Percentiles rank a stretch among this genome's conserved stretches.
phyloP scores from a whole-genome alignment of 2,888 invertebrate species.

The Linyphia triangularis region DNA sequence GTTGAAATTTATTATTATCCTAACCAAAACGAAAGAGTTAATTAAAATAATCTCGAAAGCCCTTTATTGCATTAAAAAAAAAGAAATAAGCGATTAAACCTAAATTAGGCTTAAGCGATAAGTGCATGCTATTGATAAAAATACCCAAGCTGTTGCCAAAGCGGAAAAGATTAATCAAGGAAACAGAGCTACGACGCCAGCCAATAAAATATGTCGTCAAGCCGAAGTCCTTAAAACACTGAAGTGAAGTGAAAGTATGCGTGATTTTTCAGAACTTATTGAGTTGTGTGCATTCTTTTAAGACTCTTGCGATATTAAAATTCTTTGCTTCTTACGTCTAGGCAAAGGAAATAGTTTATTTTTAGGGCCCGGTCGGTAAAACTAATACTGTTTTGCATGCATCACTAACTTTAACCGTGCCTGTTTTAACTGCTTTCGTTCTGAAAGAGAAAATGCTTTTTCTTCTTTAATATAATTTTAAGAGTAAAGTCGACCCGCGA shows the following conservation, averaged over 20 bases:
- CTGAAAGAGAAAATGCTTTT: not conserved
- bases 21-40: constrained; percentile 2
- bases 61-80: constrained; percentile 22
- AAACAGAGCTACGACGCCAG: constrained; percentile 19
- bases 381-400: constrained; percentile 15
- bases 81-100: constrained; percentile 37
- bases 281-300: constrained; percentile 31
- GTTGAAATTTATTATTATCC: constrained; percentile 10
- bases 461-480: not conserved
- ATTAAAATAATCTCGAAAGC: constrained; percentile 24
- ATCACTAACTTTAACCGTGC: constrained; percentile 14
- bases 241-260: constrained; percentile 25
- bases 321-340: not conserved
- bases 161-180: constrained; percentile 45
- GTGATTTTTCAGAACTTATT: constrained; percentile 46
- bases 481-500: no score
- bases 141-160: constrained; percentile 49
- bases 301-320: constrained; percentile 41
- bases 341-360: constrained; percentile 9
- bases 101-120: constrained; percentile 44
- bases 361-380: not conserved
- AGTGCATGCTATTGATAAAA: constrained; percentile 43
- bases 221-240: constrained; percentile 4
- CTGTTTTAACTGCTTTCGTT: not conserved
- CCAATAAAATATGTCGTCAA: constrained; percentile 49